phyloP scores from a whole-genome alignment of 2,888 invertebrate species.

The Lasioglossum malachurum region DNA sequence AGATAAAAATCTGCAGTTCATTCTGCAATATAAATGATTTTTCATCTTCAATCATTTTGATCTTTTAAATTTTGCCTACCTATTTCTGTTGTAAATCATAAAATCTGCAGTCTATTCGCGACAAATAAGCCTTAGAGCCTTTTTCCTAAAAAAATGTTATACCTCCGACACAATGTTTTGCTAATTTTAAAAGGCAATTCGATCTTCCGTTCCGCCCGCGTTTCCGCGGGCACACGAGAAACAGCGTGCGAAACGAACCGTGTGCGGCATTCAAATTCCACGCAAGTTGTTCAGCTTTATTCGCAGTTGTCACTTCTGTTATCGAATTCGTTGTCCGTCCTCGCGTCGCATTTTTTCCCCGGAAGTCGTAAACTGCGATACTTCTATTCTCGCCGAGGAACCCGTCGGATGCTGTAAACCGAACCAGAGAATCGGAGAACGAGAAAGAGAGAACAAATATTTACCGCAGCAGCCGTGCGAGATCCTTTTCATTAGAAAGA shows the following conservation, averaged over 20 bases:
- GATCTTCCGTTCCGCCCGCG: neutral
- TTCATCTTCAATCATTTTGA: neutral
- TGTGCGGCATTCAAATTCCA: neutral
- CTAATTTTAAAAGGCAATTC: neutral
- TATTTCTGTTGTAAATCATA: neutral
- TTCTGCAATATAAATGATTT: neutral
- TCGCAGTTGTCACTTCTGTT: neutral
- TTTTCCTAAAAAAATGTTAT: neutral
- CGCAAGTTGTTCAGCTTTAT: slow-evolving; percentile 1
- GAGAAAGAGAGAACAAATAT: slow-evolving; percentile 8
- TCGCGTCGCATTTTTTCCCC: neutral
- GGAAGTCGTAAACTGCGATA: neutral
- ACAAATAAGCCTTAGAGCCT: neutral
- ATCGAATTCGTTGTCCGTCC: neutral
- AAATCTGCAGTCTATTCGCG: no score
- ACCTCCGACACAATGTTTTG: neutral
- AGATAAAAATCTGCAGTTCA: no score
- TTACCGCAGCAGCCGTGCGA: neutral
- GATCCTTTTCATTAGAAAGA: neutral
- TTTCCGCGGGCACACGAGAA: neutral
- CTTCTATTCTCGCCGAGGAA: neutral
- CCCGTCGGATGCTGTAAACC: neutral
- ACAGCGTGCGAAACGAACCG: neutral
- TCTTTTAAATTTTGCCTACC: neutral
- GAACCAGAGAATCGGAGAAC: neutral